phyloP scores from a whole-genome alignment of 2,888 invertebrate genomes.

The Coelopa pilipes region DNA sequence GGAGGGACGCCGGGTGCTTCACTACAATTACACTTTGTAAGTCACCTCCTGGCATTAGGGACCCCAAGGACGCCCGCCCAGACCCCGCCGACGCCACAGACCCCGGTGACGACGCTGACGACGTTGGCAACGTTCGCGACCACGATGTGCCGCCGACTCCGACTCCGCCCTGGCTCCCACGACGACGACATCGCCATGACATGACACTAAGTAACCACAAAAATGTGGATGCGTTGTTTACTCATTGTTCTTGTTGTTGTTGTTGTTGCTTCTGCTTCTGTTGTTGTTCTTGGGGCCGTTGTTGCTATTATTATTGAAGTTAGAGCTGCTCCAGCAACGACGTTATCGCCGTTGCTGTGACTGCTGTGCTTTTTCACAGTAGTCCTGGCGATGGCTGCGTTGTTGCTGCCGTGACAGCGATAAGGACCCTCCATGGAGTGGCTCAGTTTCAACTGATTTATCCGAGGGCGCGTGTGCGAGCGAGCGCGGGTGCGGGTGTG shows the following conservation, averaged over 20 bases:
- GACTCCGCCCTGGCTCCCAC: no score
- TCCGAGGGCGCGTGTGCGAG: no score
- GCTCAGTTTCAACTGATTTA: no score
- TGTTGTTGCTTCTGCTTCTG: slow-evolving; percentile 16
- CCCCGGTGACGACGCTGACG: background rate
- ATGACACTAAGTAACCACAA: slow-evolving; percentile 30
- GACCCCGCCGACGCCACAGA: background rate
- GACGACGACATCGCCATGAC: slow-evolving; percentile 21
- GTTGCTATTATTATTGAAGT: slow-evolving; percentile 2
- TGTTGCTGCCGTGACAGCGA: no score
- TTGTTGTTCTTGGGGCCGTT: background rate
- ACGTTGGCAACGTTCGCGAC: background rate
- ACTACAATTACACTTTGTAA: slow-evolving; percentile 21
- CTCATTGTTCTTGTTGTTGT: slow-evolving; percentile 11
- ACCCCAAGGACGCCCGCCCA: slow-evolving; percentile 1
- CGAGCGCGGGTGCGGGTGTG: no score
- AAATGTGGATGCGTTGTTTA: slow-evolving; percentile 26
- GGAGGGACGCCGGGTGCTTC: background rate
- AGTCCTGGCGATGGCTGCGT: no score
- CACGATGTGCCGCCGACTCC: no score
- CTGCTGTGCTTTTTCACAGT: no score
- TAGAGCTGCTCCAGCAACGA: background rate
- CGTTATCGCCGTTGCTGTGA: background rate
- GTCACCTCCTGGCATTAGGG: slow-evolving; percentile 9
- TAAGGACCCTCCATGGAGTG: no score